These are phyloP conservation scores for Ambastaia sidthimunki DNA, from an alignment of 2,797 vertebrate species.

Conservation along the genomic window DNA sequence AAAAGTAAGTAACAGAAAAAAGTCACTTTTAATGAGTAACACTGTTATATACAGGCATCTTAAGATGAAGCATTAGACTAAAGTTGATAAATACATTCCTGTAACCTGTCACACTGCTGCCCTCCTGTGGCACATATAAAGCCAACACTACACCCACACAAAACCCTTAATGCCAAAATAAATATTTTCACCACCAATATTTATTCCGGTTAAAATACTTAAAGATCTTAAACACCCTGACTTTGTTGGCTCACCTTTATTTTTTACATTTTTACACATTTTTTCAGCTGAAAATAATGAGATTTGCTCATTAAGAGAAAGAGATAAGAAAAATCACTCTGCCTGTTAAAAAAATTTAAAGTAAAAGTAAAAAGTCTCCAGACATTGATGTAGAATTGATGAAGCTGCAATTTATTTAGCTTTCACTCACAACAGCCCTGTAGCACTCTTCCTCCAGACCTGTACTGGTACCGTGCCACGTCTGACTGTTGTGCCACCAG, in stretches of 20 bases:
- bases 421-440: not conserved
- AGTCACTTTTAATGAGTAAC: not conserved
- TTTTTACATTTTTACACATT: no score
- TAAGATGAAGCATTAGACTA: not conserved
- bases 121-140: constrained; percentile 71
- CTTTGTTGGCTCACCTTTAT: no score
- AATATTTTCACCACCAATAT: no score
- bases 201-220: no score
- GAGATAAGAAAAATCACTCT: no score
- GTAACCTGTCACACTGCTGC: constrained; percentile 77
- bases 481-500: not conserved
- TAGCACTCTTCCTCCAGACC: not conserved
- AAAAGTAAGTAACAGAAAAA: not conserved
- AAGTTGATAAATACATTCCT: constrained; percentile 17
- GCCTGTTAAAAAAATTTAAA: no score
- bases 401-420: not conserved
- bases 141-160: not conserved
- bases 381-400: not conserved
- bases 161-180: no score
- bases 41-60: not conserved
- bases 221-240: no score
- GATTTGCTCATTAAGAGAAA: no score
- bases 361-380: no score
- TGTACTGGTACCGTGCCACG: not conserved
- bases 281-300: no score